Conservation (phyloP, 1,140 invertebrate genomes). For the Listronotus oregonensis region DNA sequence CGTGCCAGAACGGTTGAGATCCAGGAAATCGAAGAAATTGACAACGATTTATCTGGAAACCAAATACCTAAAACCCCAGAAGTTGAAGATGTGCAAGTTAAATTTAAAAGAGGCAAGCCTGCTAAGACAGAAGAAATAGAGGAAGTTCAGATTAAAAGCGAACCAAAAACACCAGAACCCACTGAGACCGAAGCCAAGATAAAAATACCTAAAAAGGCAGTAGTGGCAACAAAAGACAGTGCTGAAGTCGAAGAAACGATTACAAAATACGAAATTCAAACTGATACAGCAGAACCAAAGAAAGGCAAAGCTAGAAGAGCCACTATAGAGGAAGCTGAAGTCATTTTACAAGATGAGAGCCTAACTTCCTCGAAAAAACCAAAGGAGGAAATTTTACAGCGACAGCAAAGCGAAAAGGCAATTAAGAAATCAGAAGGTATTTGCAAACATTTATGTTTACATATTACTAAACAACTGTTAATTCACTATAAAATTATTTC, state of each 20-base stretch:
- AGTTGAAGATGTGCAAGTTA: slow-evolving; percentile 31
- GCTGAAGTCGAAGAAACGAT: slow-evolving; percentile 32
- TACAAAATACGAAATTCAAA: slow-evolving; percentile 48
- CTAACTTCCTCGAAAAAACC: slow-evolving; percentile 58
- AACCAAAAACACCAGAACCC: slow-evolving; percentile 50
- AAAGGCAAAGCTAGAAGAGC: slow-evolving; percentile 27
- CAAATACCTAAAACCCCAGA: slow-evolving; percentile 23
- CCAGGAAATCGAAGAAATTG: slow-evolving; percentile 43
- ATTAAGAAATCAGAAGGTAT: slow-evolving; percentile 56
- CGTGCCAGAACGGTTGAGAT: slow-evolving; percentile 41
- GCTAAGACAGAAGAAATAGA: slow-evolving; percentile 34
- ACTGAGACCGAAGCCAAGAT: slow-evolving; percentile 22
- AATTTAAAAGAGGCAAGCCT: slow-evolving; percentile 21
- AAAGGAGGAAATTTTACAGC: slow-evolving; percentile 54
- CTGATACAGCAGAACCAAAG: slow-evolving; percentile 50
- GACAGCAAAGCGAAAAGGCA: slow-evolving; percentile 48
- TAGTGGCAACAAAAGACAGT: slow-evolving; percentile 24
- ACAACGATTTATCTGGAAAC: slow-evolving; percentile 15
- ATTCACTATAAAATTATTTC: not conserved
- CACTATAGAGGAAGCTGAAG: slow-evolving; percentile 30
- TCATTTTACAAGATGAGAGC: slow-evolving; percentile 38
- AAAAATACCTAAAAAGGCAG: slow-evolving; percentile 28
- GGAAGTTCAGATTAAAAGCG: slow-evolving; percentile 17
- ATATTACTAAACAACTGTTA: not conserved
- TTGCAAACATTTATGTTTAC: not conserved